A percentile compares a stretch with the other conserved stretches of the same genome.
Conservation (phyloP, 2,797 vertebrate genomes). For the Carduelis carduelis region DNA sequence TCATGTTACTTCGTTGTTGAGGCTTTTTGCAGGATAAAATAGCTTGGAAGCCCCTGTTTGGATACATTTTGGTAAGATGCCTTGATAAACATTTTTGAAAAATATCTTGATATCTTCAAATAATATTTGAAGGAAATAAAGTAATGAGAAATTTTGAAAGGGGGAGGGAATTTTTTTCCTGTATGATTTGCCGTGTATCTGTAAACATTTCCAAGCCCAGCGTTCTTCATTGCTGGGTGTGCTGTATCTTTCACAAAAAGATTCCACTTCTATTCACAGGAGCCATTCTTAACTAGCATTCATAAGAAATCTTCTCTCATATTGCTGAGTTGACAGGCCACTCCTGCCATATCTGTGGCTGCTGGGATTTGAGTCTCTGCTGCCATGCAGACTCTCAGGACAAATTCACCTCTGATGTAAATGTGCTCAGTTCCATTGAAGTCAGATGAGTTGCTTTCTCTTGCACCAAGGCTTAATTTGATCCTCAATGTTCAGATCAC, state of each 20-base stretch:
- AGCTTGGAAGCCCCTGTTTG: neutral
- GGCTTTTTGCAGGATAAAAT: neutral
- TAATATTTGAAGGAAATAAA: neutral
- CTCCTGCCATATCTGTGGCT: neutral
- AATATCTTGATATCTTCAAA: neutral
- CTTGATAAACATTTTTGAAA: neutral
- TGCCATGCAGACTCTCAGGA: neutral
- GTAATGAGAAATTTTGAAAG: neutral
- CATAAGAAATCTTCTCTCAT: neutral
- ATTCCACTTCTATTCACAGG: neutral
- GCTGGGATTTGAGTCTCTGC: neutral
- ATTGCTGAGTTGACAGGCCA: neutral
- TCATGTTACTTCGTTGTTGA: neutral
- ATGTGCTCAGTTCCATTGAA: neutral
- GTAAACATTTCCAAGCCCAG: neutral
- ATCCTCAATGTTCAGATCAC: constrained; percentile 2
- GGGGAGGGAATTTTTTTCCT: neutral
- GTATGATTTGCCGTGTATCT: neutral
- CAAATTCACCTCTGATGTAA: neutral
- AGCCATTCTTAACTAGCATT: neutral
- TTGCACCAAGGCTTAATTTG: constrained; percentile 14
- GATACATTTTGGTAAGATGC: neutral
- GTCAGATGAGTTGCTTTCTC: neutral
- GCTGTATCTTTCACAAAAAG: neutral
- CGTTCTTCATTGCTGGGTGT: neutral